phyloP scores from a whole-genome alignment of 2,797 vertebrate species.

The Falco concolor region DNA sequence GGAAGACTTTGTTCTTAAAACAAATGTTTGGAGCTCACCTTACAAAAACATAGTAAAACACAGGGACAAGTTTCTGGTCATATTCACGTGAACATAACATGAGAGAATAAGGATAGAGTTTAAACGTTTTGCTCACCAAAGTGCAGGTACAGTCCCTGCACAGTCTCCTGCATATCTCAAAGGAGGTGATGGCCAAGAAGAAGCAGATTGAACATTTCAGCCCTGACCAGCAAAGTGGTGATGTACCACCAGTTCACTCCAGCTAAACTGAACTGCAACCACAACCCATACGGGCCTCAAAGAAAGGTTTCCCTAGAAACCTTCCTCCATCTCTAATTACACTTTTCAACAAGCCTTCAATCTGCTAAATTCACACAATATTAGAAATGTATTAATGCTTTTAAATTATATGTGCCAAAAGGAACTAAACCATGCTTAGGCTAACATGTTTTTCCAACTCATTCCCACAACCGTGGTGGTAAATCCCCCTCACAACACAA shows the following conservation, averaged over 20 bases:
- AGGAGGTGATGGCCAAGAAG: background rate
- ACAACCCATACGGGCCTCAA: background rate
- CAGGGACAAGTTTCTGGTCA: background rate
- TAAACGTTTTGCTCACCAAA: fast-evolving
- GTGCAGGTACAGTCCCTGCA: background rate
- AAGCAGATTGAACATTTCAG: background rate
- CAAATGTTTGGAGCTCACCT: background rate
- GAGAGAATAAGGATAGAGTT: background rate
- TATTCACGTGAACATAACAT: background rate
- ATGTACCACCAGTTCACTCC: background rate
- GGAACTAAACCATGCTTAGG: background rate
- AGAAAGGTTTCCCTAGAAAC: background rate
- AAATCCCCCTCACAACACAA: background rate
- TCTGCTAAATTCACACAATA: background rate
- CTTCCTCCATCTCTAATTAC: background rate
- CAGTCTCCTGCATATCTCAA: background rate
- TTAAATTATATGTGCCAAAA: background rate
- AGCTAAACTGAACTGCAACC: background rate
- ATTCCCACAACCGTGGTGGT: background rate
- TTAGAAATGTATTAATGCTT: background rate
- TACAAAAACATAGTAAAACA: background rate
- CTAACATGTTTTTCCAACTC: background rate
- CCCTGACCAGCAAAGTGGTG: background rate
- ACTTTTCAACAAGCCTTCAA: background rate
- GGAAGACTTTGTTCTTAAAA: background rate